phyloP scores from a whole-genome alignment of 1,140 invertebrate species.

The Zaprionus nigranus region DNA sequence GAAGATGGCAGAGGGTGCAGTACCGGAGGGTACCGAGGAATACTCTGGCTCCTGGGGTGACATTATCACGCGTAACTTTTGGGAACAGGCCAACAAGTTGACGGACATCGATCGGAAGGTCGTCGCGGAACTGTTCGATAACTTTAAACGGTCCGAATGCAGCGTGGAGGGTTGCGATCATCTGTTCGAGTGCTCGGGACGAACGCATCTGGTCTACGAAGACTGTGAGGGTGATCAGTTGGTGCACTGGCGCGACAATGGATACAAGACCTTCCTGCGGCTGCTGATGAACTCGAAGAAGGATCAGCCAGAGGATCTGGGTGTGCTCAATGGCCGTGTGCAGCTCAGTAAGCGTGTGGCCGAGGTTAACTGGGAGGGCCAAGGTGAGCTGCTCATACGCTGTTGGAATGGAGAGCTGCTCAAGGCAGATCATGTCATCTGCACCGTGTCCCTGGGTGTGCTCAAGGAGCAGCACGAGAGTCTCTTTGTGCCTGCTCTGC shows the following conservation, averaged over 20 bases:
- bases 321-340: slow-evolving; percentile 78
- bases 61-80: slow-evolving; percentile 82
- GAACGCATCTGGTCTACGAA: slow-evolving; percentile 85
- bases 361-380: slow-evolving; percentile 84
- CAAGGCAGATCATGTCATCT: slow-evolving; percentile 88
- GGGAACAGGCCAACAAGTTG: slow-evolving; percentile 59
- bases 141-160: slow-evolving; percentile 85
- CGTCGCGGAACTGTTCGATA: slow-evolving; percentile 84
- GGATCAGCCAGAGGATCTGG: slow-evolving; percentile 44
- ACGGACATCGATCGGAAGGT: slow-evolving; percentile 62
- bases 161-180: slow-evolving; percentile 86
- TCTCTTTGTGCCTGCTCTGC: slow-evolving; percentile 88
- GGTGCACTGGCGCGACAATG: slow-evolving; percentile 87
- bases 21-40: slow-evolving; percentile 58
- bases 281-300: slow-evolving; percentile 85
- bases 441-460: slow-evolving; percentile 89
- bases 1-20: slow-evolving; percentile 3
- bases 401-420: slow-evolving; percentile 87
- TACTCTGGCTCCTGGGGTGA: slow-evolving; percentile 84
- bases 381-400: slow-evolving; percentile 75
- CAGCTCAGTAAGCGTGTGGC: slow-evolving; percentile 85
- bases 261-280: slow-evolving; percentile 87
- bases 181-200: slow-evolving; percentile 87
- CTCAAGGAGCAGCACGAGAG: slow-evolving; percentile 87
- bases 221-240: slow-evolving; percentile 86